Conservation (phyloP, 2,888 invertebrate genomes). For the Troides oblongomaculatus region DNA sequence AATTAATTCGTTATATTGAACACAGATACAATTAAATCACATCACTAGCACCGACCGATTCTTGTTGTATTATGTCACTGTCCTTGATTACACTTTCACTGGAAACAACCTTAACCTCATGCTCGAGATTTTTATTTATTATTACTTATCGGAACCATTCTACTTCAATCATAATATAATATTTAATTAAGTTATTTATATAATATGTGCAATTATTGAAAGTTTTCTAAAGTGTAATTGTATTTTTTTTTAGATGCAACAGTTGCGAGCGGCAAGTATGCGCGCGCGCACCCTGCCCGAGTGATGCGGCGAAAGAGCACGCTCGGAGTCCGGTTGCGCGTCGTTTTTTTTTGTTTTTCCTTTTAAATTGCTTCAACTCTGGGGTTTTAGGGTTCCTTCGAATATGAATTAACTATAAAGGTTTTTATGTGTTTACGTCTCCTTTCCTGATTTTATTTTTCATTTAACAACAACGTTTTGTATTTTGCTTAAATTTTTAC, state of each 20-base stretch:
- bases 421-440: background rate
- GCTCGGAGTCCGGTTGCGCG: conserved; percentile 2
- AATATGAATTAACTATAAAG: background rate
- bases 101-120: conserved; percentile 20
- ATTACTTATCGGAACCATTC: background rate
- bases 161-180: conserved; percentile 1
- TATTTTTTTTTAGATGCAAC: background rate
- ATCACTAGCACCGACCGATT: background rate
- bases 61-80: conserved; percentile 13
- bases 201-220: background rate
- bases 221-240: background rate
- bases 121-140: conserved; percentile 8
- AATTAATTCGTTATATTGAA: background rate
- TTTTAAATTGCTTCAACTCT: conserved; percentile 1
- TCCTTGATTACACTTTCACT: conserved; percentile 24
- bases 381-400: background rate
- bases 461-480: background rate
- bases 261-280: background rate
- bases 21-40: background rate
- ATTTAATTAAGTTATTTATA: background rate
- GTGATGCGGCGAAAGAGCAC: conserved; percentile 15
- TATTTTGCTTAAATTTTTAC: too few species aligned
- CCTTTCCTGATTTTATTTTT: background rate
- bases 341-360: background rate
- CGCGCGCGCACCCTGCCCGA: conserved; percentile 10